These are phyloP conservation scores for Forbesichthys papilliferus DNA, from an alignment of 2,113 vertebrate species.

Conservation along the genomic window DNA sequence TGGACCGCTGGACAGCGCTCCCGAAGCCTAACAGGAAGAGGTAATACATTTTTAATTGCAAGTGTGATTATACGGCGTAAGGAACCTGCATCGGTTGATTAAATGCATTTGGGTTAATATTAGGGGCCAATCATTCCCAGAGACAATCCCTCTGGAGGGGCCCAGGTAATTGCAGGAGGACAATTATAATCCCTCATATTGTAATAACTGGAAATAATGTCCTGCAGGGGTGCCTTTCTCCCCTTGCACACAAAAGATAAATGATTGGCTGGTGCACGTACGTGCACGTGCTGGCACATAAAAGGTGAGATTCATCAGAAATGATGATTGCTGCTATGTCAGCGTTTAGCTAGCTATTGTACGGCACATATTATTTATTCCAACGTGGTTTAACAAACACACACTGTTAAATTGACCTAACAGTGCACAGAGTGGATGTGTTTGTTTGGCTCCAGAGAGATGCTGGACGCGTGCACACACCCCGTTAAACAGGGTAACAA, in stretches of 20 bases:
- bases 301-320: constrained; percentile 59
- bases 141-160: constrained; percentile 73
- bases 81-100: constrained; percentile 75
- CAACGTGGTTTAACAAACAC: not conserved
- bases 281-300: constrained; percentile 33
- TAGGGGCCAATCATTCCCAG: constrained; percentile 76
- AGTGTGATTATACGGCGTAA: constrained; percentile 74
- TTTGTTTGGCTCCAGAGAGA: not conserved
- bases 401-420: not conserved
- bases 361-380: constrained; percentile 14
- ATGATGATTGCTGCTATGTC: constrained; percentile 50
- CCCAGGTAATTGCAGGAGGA: constrained; percentile 72
- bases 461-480: not conserved
- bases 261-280: constrained; percentile 53
- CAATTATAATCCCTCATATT: constrained; percentile 80
- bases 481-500: not conserved
- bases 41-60: constrained; percentile 80
- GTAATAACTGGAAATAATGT: constrained; percentile 75
- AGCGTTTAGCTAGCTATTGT: not conserved
- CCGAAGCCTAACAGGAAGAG: constrained; percentile 53
- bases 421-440: too few relatives aligned
- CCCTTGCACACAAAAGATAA: constrained; percentile 63
- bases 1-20: constrained; percentile 23
- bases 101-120: constrained; percentile 79
- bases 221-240: constrained; percentile 57